Evolutionary conservation across 2,888 invertebrate species (phyloP).

Genomic region (Nowickia ferox): DNA sequence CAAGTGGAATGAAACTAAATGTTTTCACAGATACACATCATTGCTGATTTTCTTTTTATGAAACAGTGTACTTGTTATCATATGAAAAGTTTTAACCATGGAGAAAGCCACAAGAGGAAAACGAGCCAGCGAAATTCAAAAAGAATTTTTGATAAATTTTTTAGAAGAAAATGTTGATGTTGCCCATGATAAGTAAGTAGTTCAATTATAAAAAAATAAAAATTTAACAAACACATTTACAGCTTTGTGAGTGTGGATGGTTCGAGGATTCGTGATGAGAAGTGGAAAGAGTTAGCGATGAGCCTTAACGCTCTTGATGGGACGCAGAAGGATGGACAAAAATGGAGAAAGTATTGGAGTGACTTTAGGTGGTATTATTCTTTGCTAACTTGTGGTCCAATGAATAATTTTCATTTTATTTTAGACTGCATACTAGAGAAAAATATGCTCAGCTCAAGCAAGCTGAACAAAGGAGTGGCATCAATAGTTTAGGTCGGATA

Average conservation of each 20-base stretch:
- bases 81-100: neutral
- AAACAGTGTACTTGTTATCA: too few species aligned
- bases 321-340: conserved; percentile 40
- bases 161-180: neutral
- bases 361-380: conserved; percentile 16
- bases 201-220: too few species aligned
- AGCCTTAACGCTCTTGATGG: conserved; percentile 45
- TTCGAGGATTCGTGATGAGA: conserved; percentile 25
- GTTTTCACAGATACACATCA: too few species aligned
- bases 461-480: neutral
- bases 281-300: conserved; percentile 43
- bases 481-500: neutral
- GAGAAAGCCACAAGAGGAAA: neutral
- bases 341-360: conserved; percentile 50
- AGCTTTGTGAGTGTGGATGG: conserved; percentile 50
- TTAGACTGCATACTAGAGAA: neutral
- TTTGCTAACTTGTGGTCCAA: neutral
- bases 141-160: neutral
- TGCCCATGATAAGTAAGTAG: neutral
- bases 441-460: neutral
- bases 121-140: neutral
- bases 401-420: neutral
- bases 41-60: too few species aligned
- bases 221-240: neutral
- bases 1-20: too few species aligned